Base-by-base conservation (phyloP, 1,140 invertebrate genomes). In the Hormaphis cornu region DNA sequence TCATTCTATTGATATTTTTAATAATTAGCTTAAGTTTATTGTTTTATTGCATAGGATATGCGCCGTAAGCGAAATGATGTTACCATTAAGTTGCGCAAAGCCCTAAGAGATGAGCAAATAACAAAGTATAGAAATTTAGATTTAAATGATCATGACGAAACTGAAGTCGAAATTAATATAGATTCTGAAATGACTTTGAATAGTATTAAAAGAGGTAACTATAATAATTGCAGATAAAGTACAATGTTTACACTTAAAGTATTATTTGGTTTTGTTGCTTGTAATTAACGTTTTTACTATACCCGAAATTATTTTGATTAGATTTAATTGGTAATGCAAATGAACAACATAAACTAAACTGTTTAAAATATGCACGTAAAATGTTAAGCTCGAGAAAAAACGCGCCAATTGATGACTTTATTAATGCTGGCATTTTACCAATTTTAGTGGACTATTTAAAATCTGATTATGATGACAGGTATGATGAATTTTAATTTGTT, bases 31-130 rank as follows among this genome's bases (percentile, higher is more conserved):
- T n/a, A n/a, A n/a, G n/a, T 30, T 28, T 53, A 4, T 42, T 12
- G 7, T 33, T 42, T 71, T 33, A 2, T 58, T 48, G 58, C 20
- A 6, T 48, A 72, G 71, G 91, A 94, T 74, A 86, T 95, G 77
- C 85, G 95, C 69, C 84, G 93, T 73, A 85, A 93, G 70, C 83
- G 96, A 71, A 88, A 84, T 74, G 93, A 97, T 78, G 84, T 91
- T 22, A 90, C 87, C 9, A 86, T 98, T 12, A 90, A 96, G 74
- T 80, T 99, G 8, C 82, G 97, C 16, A 98, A 97, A 81, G 87
- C 89, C 7, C 89, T 91, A 48, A 91, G 96, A 76, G 95, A 98
- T 80, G 95, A 98, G 75, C 93, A 95, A 75, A 80, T 99, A n/a
- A 82, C 89, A 1, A 99, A 99, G 80, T 81, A 93, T 50, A 83